Percentiles rank a stretch among this genome's conserved stretches.
Conservation (phyloP, 2,797 vertebrate species). For the Anas capensis region DNA sequence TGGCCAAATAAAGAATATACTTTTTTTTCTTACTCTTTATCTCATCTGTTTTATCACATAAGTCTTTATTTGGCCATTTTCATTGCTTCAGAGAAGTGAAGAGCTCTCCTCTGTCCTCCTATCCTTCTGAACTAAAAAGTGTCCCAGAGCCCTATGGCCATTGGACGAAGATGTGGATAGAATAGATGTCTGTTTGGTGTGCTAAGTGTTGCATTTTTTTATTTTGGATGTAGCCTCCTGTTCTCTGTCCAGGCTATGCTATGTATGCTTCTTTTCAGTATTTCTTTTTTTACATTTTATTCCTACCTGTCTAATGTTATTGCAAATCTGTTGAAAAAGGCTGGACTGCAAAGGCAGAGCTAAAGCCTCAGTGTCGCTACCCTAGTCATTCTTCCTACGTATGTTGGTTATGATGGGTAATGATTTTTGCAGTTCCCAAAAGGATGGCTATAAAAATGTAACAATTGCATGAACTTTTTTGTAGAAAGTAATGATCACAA, state of each 20-base stretch:
- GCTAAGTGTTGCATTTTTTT: not conserved
- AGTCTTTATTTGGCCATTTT: not conserved
- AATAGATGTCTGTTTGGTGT: not conserved
- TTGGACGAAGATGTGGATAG: not conserved
- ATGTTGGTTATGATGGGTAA: not conserved
- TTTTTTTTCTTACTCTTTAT: not conserved
- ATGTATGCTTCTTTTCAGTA: not conserved
- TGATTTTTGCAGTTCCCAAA: not conserved
- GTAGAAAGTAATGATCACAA: not conserved
- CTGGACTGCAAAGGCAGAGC: not conserved
- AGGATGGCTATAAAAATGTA: not conserved
- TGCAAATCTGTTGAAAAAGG: not conserved
- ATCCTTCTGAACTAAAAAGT: not conserved
- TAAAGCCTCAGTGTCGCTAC: not conserved
- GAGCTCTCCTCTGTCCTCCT: fast-evolving
- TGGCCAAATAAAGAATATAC: not conserved
- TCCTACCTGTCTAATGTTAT: not conserved
- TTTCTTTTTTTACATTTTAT: not conserved
- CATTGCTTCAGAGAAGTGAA: not conserved
- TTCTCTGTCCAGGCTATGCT: not conserved
- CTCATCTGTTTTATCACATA: not conserved
- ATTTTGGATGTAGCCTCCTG: not conserved
- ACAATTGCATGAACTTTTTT: not conserved
- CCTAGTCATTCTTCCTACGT: not conserved
- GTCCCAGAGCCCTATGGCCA: not conserved